Conservation (phyloP, 1,140 invertebrate species). For the Drosophila repletoides region DNA sequence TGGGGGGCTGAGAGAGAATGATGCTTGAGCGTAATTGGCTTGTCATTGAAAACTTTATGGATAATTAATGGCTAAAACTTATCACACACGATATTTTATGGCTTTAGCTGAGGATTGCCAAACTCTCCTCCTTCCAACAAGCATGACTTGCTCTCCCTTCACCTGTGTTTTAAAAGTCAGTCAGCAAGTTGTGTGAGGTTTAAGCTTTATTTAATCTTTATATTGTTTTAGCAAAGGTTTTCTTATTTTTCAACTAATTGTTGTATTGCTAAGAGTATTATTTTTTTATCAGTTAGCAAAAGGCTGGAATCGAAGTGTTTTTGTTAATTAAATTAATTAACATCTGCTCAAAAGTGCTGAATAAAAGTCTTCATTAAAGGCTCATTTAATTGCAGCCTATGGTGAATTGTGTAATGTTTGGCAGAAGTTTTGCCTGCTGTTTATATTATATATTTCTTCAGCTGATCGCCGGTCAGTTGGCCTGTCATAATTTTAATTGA, state of each 20-base stretch:
- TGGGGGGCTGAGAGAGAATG: slow-evolving; percentile 25
- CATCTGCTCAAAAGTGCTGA: too few species aligned
- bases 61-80: slow-evolving; percentile 76
- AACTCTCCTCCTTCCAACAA: slow-evolving; percentile 30
- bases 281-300: too few species aligned
- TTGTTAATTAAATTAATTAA: too few species aligned
- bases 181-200: slow-evolving; percentile 30
- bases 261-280: too few species aligned
- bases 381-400: too few species aligned
- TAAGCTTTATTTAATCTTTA: too few species aligned
- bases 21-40: slow-evolving; percentile 61
- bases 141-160: slow-evolving; percentile 1
- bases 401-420: too few species aligned
- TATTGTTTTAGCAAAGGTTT: too few species aligned
- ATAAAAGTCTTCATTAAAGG: too few species aligned
- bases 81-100: slow-evolving; percentile 72
- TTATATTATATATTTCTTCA: slow-evolving; percentile 6
- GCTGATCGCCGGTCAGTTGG: slow-evolving; percentile 10
- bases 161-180: slow-evolving; percentile 52
- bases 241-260: neutral
- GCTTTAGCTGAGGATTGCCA: slow-evolving; percentile 60
- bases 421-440: slow-evolving; percentile 9
- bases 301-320: too few species aligned
- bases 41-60: slow-evolving; percentile 76
- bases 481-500: slow-evolving; percentile 54